Conservation (phyloP, 2,113 vertebrate genomes). For the Oostethus manadensis region DNA sequence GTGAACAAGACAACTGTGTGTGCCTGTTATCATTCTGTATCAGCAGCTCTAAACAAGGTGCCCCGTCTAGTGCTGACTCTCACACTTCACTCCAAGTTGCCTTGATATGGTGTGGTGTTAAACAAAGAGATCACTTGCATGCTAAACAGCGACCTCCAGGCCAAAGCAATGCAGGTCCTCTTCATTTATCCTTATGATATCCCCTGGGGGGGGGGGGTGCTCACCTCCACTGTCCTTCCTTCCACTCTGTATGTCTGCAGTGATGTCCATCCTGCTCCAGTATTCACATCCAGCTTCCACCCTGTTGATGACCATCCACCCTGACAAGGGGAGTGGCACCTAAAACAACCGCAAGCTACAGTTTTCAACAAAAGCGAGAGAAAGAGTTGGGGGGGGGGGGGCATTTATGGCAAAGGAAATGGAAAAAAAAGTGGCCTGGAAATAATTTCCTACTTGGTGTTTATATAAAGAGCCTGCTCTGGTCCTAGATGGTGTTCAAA, state of each 20-base stretch:
- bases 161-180: conserved; percentile 42
- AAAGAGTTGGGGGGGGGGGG: conserved; percentile 9
- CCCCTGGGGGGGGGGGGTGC: conserved; percentile 55
- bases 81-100: conserved; percentile 30
- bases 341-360: conserved; percentile 8
- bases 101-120: conserved; percentile 50
- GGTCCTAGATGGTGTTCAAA: conserved; percentile 38
- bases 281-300: conserved; percentile 43
- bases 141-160: conserved; percentile 63
- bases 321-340: conserved; percentile 29
- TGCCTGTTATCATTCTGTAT: conserved; percentile 48
- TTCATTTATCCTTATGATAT: conserved; percentile 55
- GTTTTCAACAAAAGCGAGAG: conserved; percentile 16
- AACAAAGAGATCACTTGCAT: conserved; percentile 51
- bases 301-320: conserved; percentile 21
- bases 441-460: conserved; percentile 60
- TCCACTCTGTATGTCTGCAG: conserved; percentile 41
- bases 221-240: conserved; percentile 63
- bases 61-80: conserved; percentile 50
- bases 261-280: conserved; percentile 53
- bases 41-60: conserved; percentile 46
- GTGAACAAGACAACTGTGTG: conserved; percentile 29
- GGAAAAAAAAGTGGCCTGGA: conserved; percentile 49
- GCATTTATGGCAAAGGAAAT: conserved; percentile 5
- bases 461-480: conserved; percentile 48